These are phyloP conservation scores for Tinea semifulvella DNA, from an alignment of 2,888 invertebrate genomes.

Conservation along the genomic window DNA sequence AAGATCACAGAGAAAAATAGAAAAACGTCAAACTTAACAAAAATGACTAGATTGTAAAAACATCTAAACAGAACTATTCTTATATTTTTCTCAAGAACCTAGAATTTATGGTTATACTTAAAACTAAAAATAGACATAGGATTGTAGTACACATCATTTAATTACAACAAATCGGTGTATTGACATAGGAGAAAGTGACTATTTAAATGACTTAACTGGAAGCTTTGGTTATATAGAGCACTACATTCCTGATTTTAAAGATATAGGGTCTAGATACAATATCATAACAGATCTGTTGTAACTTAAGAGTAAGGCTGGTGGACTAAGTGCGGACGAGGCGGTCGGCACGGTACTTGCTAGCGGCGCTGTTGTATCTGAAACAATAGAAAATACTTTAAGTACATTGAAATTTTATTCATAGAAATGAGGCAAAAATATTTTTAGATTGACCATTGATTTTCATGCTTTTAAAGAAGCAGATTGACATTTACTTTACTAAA, in stretches of 20 bases:
- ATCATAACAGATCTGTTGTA: slow-evolving; percentile 1
- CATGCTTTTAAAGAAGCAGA: too few relatives aligned
- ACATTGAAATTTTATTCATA: too few relatives aligned
- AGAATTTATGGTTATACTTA: background rate
- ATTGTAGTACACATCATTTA: slow-evolving; percentile 1
- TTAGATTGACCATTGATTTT: too few relatives aligned
- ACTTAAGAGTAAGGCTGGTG: background rate
- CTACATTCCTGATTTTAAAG: slow-evolving; percentile 1
- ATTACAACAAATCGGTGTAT: slow-evolving; percentile 7
- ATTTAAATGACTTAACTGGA: background rate
- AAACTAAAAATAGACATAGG: background rate
- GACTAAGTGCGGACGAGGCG: background rate
- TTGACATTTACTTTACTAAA: too few relatives aligned
- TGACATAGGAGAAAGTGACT: background rate
- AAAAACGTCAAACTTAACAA: background rate
- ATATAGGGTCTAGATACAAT: background rate
- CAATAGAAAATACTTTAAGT: slow-evolving; percentile 8
- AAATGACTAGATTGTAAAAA: slow-evolving; percentile 2
- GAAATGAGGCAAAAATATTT: too few relatives aligned
- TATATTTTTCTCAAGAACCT: background rate
- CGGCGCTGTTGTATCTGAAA: slow-evolving; percentile 8
- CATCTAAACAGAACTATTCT: background rate
- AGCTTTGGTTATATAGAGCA: background rate
- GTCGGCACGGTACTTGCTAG: background rate
- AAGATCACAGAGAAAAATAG: slow-evolving; percentile 2